Evolutionary conservation across 37 sponge, comb jelly and placozoan species (phyloP).

Genomic region (Beroe forskalii): DNA sequence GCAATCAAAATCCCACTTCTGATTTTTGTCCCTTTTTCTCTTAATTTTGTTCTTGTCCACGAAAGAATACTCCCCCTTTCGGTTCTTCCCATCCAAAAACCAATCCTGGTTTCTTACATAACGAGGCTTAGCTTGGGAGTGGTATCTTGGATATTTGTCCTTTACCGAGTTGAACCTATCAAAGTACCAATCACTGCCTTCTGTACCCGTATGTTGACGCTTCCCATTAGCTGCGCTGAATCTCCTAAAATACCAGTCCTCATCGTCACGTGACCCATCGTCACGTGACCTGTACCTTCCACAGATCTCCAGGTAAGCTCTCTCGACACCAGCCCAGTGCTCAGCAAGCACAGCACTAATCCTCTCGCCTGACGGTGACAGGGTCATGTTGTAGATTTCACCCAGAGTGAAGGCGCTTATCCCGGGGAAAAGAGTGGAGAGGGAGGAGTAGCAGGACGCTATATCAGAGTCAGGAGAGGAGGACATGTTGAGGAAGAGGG

Average conservation of each 20-base stretch:
- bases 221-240: not conserved
- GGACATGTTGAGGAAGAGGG: not conserved
- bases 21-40: no score
- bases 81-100: not conserved
- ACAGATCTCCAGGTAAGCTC: no score
- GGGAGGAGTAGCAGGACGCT: not conserved
- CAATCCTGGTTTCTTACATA: not conserved
- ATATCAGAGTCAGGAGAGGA: not conserved
- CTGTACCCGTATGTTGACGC: not conserved
- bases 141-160: not conserved
- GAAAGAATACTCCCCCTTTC: not conserved
- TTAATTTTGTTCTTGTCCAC: constrained; percentile 17
- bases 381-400: constrained; percentile 47
- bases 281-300: no score
- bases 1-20: no score
- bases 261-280: not conserved
- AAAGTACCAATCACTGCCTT: not conserved
- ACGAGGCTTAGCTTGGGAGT: not conserved
- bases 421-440: constrained; percentile 22
- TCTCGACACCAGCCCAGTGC: no score
- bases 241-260: constrained; percentile 36
- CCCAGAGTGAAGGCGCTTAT: not conserved
- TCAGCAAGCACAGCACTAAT: no score
- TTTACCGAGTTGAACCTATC: not conserved
- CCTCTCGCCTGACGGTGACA: no score